Conservation (phyloP, 2,888 invertebrate genomes). For the Unio pictorum region DNA sequence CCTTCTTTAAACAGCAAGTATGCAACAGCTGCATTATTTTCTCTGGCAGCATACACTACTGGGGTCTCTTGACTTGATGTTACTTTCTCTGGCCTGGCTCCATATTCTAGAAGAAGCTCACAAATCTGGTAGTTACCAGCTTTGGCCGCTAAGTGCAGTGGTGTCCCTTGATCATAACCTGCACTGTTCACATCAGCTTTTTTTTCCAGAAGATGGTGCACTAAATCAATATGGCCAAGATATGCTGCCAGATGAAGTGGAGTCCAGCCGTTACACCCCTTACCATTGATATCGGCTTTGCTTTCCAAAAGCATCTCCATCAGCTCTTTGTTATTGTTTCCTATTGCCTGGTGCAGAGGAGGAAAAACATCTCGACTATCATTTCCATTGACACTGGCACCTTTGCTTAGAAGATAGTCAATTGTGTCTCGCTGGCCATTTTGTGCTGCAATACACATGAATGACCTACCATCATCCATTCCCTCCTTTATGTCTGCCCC, state of each 20-base stretch:
- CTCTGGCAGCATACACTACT: constrained; percentile 31
- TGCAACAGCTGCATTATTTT: constrained; percentile 21
- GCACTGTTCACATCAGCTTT: constrained; percentile 25
- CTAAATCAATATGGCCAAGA: constrained; percentile 20
- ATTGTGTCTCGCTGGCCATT: constrained; percentile 15
- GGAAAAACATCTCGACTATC: constrained; percentile 15
- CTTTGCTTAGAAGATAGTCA: constrained; percentile 3
- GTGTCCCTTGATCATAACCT: constrained; percentile 16
- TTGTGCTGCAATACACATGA: constrained; percentile 18
- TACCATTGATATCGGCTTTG: constrained; percentile 18
- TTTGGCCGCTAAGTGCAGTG: constrained; percentile 35
- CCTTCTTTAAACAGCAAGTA: constrained; percentile 31
- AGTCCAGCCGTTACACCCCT: constrained; percentile 25
- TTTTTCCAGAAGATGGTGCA: constrained; percentile 17
- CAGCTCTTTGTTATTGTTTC: constrained; percentile 18
- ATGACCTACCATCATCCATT: constrained; percentile 21
- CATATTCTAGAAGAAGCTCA: constrained; percentile 26
- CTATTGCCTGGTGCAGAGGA: constrained; percentile 26
- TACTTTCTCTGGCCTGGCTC: constrained; percentile 26
- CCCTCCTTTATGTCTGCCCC: constrained; percentile 16
- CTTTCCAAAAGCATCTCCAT: constrained; percentile 21
- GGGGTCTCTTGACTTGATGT: constrained; percentile 26
- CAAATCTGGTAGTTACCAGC: constrained; percentile 23
- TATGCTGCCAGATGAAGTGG: constrained; percentile 33
- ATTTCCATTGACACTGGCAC: constrained; percentile 2